Evolutionary conservation across 2,797 vertebrate species (phyloP).

Genomic region (Macroramphosus scolopax): DNA sequence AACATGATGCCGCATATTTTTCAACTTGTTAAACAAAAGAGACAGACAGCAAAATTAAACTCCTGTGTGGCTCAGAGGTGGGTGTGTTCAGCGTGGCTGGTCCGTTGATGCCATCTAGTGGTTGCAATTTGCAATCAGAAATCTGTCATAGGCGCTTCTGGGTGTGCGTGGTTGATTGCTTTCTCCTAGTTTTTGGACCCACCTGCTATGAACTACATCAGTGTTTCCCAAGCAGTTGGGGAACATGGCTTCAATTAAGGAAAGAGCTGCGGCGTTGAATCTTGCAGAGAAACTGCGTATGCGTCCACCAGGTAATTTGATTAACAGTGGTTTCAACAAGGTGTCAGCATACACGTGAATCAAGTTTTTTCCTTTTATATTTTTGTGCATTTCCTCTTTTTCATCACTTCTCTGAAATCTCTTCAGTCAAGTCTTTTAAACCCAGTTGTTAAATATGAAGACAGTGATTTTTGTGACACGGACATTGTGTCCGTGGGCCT

Average conservation of each 20-base stretch:
- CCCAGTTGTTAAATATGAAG: background rate
- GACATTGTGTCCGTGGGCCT: background rate
- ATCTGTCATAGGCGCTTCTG: no score
- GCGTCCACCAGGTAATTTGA: slow-evolving; percentile 54
- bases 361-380: no score
- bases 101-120: slow-evolving; percentile 66
- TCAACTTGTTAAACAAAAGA: background rate
- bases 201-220: no score
- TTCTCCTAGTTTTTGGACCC: no score
- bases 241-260: slow-evolving; percentile 70
- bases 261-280: slow-evolving; percentile 70
- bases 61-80: no score
- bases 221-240: background rate
- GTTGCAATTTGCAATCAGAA: background rate
- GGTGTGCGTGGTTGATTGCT: no score
- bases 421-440: no score
- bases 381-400: background rate
- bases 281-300: slow-evolving; percentile 66
- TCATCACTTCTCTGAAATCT: background rate
- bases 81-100: no score
- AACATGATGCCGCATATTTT: background rate
- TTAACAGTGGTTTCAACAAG: background rate
- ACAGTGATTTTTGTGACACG: background rate
- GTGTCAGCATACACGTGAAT: background rate
- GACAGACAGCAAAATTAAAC: background rate